phyloP scores from a whole-genome alignment of 2,888 invertebrate species.

The Anthophora plumipes region DNA sequence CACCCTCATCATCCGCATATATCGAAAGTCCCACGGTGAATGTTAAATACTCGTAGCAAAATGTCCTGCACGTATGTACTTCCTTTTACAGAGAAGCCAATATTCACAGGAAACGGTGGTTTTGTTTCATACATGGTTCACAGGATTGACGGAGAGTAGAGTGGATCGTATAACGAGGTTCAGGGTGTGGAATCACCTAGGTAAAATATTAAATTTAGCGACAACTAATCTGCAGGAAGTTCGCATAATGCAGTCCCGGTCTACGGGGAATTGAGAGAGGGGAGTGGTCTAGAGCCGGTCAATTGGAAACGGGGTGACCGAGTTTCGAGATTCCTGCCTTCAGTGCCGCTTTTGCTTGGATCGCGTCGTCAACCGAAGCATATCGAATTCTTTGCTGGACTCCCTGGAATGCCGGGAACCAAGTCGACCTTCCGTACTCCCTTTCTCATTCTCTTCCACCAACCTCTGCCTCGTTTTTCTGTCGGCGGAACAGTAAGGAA shows the following conservation, averaged over 20 bases:
- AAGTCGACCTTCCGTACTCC: slow-evolving; percentile 23
- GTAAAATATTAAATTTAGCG: slow-evolving; percentile 62
- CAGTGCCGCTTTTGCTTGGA: slow-evolving; percentile 24
- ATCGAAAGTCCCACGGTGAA: too few species aligned
- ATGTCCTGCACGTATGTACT: too few species aligned
- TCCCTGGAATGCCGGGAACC: slow-evolving; percentile 51
- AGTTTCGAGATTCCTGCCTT: slow-evolving; percentile 62
- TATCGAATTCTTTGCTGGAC: slow-evolving; percentile 57
- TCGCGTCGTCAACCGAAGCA: slow-evolving; percentile 40
- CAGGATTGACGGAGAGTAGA: too few species aligned
- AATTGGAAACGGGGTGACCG: slow-evolving; percentile 74
- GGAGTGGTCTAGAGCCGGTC: slow-evolving; percentile 59
- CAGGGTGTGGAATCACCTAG: slow-evolving; percentile 7
- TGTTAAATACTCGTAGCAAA: too few species aligned
- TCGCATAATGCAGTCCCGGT: slow-evolving; percentile 51
- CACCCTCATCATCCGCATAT: too few species aligned
- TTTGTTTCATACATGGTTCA: background rate
- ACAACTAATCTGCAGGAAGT: slow-evolving; percentile 66
- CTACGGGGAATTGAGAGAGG: background rate
- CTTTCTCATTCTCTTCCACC: slow-evolving; percentile 20
- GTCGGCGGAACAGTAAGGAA: slow-evolving; percentile 27
- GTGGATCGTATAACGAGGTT: background rate
- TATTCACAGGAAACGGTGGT: background rate
- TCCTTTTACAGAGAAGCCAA: background rate
- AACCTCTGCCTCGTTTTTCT: background rate